A percentile compares a stretch with the other conserved stretches of the same genome.
Evolutionary conservation across 2,797 vertebrate species (phyloP).

Genomic region (Sphenopsis melanotis): DNA sequence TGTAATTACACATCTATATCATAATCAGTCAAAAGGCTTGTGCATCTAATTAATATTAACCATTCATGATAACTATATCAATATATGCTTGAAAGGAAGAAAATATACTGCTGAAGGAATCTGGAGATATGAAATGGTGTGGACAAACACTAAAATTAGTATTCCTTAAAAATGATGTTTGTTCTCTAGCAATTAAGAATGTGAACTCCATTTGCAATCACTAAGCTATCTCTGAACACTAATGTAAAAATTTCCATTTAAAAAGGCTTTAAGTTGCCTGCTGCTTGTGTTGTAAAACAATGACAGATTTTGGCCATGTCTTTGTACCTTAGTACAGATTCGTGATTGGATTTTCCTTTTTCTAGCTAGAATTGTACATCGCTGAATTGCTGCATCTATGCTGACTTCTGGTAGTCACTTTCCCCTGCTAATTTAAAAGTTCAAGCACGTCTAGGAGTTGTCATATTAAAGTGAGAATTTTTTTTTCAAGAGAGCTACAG

Average conservation of each 20-base stretch:
- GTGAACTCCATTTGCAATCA: neutral
- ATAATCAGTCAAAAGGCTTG: neutral
- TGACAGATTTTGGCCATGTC: neutral
- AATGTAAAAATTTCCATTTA: neutral
- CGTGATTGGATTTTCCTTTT: neutral
- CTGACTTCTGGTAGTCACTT: neutral
- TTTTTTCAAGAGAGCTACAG: neutral
- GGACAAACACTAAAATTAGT: neutral
- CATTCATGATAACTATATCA: neutral
- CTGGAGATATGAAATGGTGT: neutral
- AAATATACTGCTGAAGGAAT: neutral
- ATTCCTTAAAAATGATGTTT: neutral
- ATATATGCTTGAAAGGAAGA: neutral
- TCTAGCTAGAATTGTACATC: neutral
- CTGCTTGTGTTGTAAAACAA: neutral
- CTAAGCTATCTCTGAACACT: neutral
- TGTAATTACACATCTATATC: neutral
- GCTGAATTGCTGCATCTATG: neutral
- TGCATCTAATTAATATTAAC: neutral
- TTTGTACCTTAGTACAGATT: neutral
- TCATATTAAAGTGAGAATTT: neutral
- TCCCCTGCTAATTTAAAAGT: neutral
- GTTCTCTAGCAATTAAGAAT: neutral
- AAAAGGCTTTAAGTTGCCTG: neutral
- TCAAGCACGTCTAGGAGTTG: neutral